Conservation (phyloP, 2,888 invertebrate genomes). For the Odontomyia ornata region DNA sequence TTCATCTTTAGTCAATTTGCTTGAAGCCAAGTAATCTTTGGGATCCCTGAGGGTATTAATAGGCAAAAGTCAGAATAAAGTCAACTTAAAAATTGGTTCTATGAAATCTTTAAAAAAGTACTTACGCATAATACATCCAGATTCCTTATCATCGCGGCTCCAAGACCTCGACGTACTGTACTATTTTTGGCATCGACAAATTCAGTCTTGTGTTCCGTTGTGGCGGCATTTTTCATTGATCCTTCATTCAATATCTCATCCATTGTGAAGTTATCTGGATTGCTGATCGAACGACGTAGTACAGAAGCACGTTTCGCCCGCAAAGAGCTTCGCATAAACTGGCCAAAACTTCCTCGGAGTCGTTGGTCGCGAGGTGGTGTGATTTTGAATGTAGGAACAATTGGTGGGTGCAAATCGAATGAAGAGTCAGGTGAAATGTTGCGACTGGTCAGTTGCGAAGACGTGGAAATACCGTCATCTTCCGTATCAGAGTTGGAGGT, state of each 20-base stretch:
- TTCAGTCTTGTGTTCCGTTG: constrained; percentile 35
- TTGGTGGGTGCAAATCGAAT: constrained; percentile 61
- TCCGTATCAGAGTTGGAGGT: constrained; percentile 50
- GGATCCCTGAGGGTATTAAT: constrained; percentile 2
- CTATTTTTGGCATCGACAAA: constrained; percentile 41
- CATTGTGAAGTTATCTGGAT: constrained; percentile 57
- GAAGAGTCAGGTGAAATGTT: constrained; percentile 60
- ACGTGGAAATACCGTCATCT: constrained; percentile 59
- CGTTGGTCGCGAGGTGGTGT: constrained; percentile 58
- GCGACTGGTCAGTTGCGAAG: constrained; percentile 53
- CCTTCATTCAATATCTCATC: constrained; percentile 11
- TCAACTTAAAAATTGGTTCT: background rate
- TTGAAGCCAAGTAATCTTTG: constrained; percentile 25
- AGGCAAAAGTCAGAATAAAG: background rate
- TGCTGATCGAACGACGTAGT: constrained; percentile 61
- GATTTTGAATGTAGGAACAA: constrained; percentile 61
- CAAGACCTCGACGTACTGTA: constrained; percentile 47
- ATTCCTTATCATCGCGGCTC: constrained; percentile 55
- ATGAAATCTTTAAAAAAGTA: constrained; percentile 49
- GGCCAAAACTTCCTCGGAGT: constrained; percentile 54
- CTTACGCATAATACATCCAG: constrained; percentile 60
- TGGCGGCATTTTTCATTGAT: constrained; percentile 39
- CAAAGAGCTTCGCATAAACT: constrained; percentile 56
- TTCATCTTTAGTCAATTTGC: constrained; percentile 11
- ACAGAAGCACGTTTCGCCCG: constrained; percentile 61